Evolutionary conservation across 1,140 invertebrate species (phyloP).

Genomic region (Drosophila insularis): DNA sequence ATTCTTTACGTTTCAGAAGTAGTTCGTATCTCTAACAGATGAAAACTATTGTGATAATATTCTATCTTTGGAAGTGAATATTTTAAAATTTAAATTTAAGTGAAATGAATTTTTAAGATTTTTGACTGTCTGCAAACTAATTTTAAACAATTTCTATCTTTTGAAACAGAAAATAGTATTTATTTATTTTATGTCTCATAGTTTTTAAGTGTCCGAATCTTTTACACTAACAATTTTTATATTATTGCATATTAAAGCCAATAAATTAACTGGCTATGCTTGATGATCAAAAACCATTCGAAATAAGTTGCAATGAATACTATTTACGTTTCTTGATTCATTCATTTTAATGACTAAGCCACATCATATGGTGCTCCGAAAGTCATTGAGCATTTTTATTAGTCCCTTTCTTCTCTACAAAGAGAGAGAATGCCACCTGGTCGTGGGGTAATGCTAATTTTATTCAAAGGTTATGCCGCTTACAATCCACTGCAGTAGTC

Average conservation of each 20-base stretch:
- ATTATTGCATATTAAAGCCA: not conserved
- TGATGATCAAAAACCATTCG: not conserved
- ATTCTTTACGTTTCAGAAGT: too few species aligned
- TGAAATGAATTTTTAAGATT: too few species aligned
- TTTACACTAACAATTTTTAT: not conserved
- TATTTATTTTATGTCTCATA: too few species aligned
- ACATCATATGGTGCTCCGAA: conserved; percentile 58
- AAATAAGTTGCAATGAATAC: not conserved
- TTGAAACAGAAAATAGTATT: too few species aligned
- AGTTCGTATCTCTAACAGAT: too few species aligned
- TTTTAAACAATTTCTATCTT: too few species aligned
- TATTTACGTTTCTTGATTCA: conserved; percentile 7
- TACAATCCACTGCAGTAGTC: conserved; percentile 54
- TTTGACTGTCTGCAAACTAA: too few species aligned
- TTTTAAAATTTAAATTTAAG: too few species aligned
- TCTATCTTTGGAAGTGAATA: too few species aligned
- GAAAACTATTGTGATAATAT: too few species aligned
- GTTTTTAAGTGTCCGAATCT: too few species aligned
- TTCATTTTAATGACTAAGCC: conserved; percentile 39
- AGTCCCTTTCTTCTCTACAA: conserved; percentile 24
- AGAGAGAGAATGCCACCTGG: conserved; percentile 36
- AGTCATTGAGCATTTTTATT: conserved; percentile 67
- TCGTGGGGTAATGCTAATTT: conserved; percentile 71
- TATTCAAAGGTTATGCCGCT: conserved; percentile 75
- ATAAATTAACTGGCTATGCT: not conserved